A percentile compares a stretch with the other conserved stretches of the same genome.
phyloP scores from a whole-genome alignment of 2,113 vertebrate genomes.

The Epinephelus lanceolatus region DNA sequence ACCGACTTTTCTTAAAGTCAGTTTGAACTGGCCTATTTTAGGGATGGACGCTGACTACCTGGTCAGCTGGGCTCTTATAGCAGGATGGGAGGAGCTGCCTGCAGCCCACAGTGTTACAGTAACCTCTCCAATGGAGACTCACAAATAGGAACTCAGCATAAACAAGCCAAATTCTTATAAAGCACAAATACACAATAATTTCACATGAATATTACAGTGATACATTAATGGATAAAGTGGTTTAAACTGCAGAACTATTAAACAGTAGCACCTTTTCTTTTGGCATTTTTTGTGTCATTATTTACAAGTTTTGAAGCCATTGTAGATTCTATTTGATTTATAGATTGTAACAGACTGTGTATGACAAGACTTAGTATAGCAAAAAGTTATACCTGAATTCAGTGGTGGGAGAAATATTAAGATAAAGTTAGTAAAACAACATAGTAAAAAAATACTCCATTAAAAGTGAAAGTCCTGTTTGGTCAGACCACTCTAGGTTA shows the following conservation, averaged over 20 bases:
- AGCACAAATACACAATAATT: not conserved
- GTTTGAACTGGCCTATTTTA: constrained; percentile 10
- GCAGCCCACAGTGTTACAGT: constrained; percentile 26
- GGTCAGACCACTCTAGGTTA: too few species aligned
- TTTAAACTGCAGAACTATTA: not conserved
- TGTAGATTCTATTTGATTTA: not conserved
- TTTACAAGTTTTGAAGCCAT: not conserved
- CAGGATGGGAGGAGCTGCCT: constrained; percentile 82
- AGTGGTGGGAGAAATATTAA: too few species aligned
- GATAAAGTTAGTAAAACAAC: not conserved
- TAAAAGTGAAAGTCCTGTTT: not conserved
- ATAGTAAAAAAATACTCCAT: not conserved
- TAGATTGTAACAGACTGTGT: too few species aligned
- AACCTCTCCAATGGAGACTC: constrained; percentile 21
- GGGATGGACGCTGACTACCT: constrained; percentile 63
- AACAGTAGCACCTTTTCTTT: too few species aligned
- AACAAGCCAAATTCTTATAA: not conserved
- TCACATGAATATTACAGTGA: not conserved
- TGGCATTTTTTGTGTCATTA: not conserved
- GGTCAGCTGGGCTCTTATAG: constrained; percentile 79
- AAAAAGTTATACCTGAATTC: not conserved
- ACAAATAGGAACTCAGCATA: not conserved
- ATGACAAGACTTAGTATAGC: not conserved
- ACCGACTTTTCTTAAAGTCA: constrained; percentile 17
- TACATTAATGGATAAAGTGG: too few species aligned